Percentiles rank a stretch among this genome's conserved stretches.
Conservation (phyloP, 2,888 invertebrate genomes). For the Ephialtes manifestator region DNA sequence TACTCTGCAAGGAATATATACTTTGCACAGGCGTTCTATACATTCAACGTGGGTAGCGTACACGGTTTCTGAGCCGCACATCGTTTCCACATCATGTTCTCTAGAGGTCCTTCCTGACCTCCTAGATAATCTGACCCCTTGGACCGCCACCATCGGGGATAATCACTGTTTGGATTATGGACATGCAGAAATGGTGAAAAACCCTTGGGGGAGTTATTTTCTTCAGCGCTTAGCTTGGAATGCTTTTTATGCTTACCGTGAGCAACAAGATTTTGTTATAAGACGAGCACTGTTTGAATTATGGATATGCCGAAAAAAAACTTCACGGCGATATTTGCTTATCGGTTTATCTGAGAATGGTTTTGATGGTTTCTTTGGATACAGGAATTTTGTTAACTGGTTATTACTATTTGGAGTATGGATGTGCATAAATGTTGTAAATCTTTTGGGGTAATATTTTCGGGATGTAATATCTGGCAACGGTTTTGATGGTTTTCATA, state of each 20-base stretch:
- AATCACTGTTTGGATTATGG: slow-evolving; percentile 2
- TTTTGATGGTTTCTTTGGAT: too few species aligned
- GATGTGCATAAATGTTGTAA: background rate
- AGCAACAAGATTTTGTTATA: background rate
- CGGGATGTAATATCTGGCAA: background rate
- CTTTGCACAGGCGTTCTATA: background rate
- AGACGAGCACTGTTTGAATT: too few species aligned
- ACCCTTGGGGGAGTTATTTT: background rate
- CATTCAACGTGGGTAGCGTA: background rate
- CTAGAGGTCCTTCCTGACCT: background rate
- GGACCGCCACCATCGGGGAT: background rate
- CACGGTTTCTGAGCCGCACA: background rate
- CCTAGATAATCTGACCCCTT: background rate
- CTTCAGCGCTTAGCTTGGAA: background rate
- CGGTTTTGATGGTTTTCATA: background rate
- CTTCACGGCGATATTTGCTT: too few species aligned
- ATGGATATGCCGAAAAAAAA: too few species aligned
- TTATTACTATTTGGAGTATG: background rate
- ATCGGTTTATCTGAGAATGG: too few species aligned
- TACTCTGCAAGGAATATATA: background rate
- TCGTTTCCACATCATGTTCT: slow-evolving; percentile 9
- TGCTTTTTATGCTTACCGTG: background rate
- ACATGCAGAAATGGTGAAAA: background rate
- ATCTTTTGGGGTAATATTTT: background rate
- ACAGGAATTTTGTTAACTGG: too few species aligned